phyloP scores from a whole-genome alignment of 2,888 invertebrate species.

The Dusona sp. region DNA sequence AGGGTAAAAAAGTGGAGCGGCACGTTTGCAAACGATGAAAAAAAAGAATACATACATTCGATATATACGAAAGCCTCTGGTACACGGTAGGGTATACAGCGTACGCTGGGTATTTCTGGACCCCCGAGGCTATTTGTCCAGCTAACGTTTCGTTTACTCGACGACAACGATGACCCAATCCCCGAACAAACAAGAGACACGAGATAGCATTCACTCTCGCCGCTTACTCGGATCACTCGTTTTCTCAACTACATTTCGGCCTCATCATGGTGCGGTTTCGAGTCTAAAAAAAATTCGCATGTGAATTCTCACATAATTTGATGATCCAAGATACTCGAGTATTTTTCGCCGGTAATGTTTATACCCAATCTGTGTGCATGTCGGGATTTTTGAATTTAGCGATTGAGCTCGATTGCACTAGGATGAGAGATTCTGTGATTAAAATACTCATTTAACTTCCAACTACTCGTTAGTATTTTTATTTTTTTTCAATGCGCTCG shows the following conservation, averaged over 20 bases:
- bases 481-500: neutral
- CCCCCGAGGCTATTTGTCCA: conserved; percentile 71
- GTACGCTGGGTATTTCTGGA: conserved; percentile 38
- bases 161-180: conserved; percentile 72
- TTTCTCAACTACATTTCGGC: conserved; percentile 17
- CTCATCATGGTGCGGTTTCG: conserved; percentile 18
- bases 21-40: conserved; percentile 43
- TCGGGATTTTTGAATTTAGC: neutral
- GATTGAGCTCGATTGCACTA: neutral
- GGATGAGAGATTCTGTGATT: neutral
- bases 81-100: conserved; percentile 60
- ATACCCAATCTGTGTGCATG: neutral
- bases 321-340: neutral
- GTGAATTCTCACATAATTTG: conserved; percentile 2
- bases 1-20: conserved; percentile 65
- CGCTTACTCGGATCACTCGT: conserved; percentile 12
- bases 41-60: conserved; percentile 23
- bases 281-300: conserved; percentile 43
- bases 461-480: conserved; percentile 1
- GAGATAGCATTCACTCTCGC: conserved; percentile 60
- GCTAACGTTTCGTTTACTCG: conserved; percentile 73
- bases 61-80: conserved; percentile 32
- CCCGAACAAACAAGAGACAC: conserved; percentile 66
- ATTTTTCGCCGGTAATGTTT: neutral
- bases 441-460: conserved; percentile 1